Conservation (phyloP, 2,888 invertebrate genomes). For the Sthenelais limicola region DNA sequence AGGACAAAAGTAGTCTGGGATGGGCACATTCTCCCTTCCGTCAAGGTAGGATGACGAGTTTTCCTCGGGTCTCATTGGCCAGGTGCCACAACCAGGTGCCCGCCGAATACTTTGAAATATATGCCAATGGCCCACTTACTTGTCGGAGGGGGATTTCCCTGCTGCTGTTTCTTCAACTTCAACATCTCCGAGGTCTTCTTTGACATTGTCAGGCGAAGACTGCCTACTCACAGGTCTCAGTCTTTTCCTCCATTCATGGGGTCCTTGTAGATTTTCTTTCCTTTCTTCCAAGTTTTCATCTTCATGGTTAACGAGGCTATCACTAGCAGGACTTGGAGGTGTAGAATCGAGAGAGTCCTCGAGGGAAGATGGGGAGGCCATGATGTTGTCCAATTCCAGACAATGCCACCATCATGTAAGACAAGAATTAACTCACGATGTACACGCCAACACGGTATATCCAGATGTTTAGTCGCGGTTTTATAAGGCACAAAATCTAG, state of each 20-base stretch:
- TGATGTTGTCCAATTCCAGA: not conserved
- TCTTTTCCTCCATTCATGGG: slow-evolving; percentile 65
- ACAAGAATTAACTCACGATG: not conserved
- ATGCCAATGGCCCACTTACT: not conserved
- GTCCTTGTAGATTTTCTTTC: slow-evolving; percentile 58
- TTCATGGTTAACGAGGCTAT: not conserved
- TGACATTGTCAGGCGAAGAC: not conserved
- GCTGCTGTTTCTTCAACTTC: not conserved
- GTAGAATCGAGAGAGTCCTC: not conserved
- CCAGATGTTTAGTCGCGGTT: too few relatives aligned
- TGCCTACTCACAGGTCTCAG: slow-evolving; percentile 56
- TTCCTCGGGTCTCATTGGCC: too few relatives aligned
- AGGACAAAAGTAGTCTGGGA: too few relatives aligned
- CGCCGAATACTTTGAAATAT: not conserved
- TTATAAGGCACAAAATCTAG: too few relatives aligned
- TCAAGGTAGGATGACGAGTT: too few relatives aligned
- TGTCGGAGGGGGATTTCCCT: not conserved
- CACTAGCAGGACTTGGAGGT: not conserved
- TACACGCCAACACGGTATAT: not conserved
- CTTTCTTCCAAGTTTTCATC: not conserved
- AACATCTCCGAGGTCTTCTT: not conserved
- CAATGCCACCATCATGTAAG: slow-evolving; percentile 21
- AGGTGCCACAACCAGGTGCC: too few relatives aligned
- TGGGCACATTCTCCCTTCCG: too few relatives aligned
- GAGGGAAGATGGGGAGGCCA: not conserved